Base-by-base conservation (phyloP, 2,113 vertebrate genomes). In the Poecilia latipinna region DNA sequence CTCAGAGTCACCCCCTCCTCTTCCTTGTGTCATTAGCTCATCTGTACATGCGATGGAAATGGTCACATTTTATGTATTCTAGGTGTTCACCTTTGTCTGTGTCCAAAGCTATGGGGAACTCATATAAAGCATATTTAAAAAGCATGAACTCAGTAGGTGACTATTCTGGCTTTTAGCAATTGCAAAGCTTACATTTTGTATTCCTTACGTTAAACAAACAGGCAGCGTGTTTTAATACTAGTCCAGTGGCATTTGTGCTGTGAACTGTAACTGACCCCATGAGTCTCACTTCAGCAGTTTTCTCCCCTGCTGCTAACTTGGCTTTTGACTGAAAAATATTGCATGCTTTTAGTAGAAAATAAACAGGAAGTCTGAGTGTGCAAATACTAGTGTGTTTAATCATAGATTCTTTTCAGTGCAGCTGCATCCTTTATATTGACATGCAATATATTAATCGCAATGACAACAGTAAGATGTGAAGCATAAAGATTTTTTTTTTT, bases 251-350 rank as follows among this genome's bases (percentile, higher is more conserved):
- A 68, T 33, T 79, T 60, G 61, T 42, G 29, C 19, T 4, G 8
- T 92, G 83, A 93, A 89, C 90, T 92, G 79, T 74, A 57, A 39
- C 60, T 88, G 89, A 91, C 89, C 85, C 78, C 70, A 8, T 19
- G 65, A 79, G 72, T 61, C 72, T 44, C 22, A 78, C 73, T 75
- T 79, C 72, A 70, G 65, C 61, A 65, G 68, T 79, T 84, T 66
- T 61, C 60, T 71, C 64, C 54, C 65, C 22, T 28, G 48, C 73
- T 51, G 64, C 81, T 86, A 66, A 64, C 75, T 80, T 80, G 77
- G 68, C 84, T 70, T 69, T 8, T 65, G 60, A 77, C 71, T 82
- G 61, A 61, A 54, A 54, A 64, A 72, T 62, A 8, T 80, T 72
- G 57, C 66, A 24, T 67, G 68, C 51, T 83, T 85, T 86, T 61